These are phyloP conservation scores for Mesocentrotus franciscanus DNA, from an alignment of 53 echinoderm and acorn worm species.

Conservation along the genomic window DNA sequence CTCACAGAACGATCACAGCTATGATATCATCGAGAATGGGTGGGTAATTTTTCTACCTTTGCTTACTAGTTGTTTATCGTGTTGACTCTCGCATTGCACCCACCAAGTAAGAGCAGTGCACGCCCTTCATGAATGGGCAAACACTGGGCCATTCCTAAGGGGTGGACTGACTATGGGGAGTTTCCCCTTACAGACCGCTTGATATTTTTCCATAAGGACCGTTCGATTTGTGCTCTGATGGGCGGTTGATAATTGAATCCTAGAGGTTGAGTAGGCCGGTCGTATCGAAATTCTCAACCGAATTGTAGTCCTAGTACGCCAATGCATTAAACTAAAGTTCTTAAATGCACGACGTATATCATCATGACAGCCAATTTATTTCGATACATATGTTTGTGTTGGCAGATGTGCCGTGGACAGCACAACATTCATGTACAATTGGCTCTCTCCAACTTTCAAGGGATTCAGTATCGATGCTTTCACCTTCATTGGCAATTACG, in stretches of 20 bases:
- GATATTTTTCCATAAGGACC: no score
- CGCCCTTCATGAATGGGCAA: background rate
- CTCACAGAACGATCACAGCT: background rate
- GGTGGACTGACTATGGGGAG: no score
- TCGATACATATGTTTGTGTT: background rate
- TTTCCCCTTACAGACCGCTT: no score
- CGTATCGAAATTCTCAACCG: no score
- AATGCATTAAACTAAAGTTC: no score
- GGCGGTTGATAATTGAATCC: no score
- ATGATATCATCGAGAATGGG: slow-evolving; percentile 47
- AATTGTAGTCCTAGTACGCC: no score
- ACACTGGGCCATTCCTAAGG: background rate
- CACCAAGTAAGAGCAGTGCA: no score
- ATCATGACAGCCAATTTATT: background rate
- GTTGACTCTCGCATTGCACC: background rate
- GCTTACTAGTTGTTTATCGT: no score
- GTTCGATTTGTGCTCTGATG: no score
- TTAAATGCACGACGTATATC: no score
- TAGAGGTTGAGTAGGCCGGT: no score
- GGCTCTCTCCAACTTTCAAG: background rate
- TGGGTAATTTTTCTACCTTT: background rate
- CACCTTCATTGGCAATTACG: slow-evolving; percentile 45
- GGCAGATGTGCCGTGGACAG: background rate
- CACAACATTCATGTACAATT: background rate
- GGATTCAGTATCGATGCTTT: slow-evolving; percentile 35